Base-by-base conservation (phyloP, 2,888 invertebrate genomes). In the Pyrrhia umbra region DNA sequence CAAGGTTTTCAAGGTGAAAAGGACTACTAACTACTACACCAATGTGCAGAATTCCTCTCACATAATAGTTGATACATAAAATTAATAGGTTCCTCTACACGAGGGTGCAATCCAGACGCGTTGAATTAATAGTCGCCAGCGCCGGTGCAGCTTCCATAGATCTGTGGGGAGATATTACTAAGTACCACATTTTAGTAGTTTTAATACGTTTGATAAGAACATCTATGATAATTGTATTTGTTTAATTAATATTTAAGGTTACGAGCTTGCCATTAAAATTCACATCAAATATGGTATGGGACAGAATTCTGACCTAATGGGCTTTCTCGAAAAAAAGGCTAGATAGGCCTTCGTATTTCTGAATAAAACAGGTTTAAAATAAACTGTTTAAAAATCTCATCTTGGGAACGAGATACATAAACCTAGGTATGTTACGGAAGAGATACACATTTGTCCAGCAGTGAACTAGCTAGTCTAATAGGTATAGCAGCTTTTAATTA, bases 141-240 rank as follows among this genome's bases (percentile, higher is more conserved):
- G 43, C 63, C 42, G 67, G 73, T 71, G 79, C 81, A 81, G 77
- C 75, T 65, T 78, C 79, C 64, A 74, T 62, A 73, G 85, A 87
- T 86, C 66, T 80, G 83, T 85, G 86, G 87, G 88, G 89, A 88
- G 88, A 87, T 86, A 82, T 62, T 52, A 75, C 77, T 85, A 84
- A 85, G 80, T 85, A 84, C 75, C 75, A 76, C 82, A 73, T 85
- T 82, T 86, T 85, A 79, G 75, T 75, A 86, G 54, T 82, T 82
- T 78, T 47, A 60, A 83, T 84, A 82, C 37, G n/a, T 21, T 16
- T 37, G 67, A 71, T 71, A 64, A 52, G 13, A 52, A 5, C 2
- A 0, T 34, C 20, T 63, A 15, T 62, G 8, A 46, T 51, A 27
- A 21, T 39, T 50, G 8, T 45, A n/a, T 13, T 6, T n/a, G 13